These are phyloP conservation scores for Hexactinellida sp. DNA, from an alignment of 37 sponge, comb jelly and placozoan genomes.

Conservation along the genomic window DNA sequence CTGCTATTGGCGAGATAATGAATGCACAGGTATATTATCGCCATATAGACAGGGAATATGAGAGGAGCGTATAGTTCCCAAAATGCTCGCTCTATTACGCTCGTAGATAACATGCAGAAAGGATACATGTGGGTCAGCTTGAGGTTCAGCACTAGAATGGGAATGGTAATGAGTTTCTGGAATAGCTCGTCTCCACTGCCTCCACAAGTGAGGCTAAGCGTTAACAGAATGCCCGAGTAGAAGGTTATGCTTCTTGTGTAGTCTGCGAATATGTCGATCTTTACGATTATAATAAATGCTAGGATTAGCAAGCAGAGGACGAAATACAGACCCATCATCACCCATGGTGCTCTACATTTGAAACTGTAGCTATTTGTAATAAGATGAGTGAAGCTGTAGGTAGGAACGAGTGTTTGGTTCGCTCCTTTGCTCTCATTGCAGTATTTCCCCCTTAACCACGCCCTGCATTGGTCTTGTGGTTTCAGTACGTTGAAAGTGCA, in stretches of 20 bases:
- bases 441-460: background rate
- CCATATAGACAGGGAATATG: background rate
- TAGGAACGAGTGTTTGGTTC: background rate
- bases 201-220: background rate
- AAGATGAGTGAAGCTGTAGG: background rate
- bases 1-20: background rate
- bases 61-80: background rate
- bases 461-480: background rate
- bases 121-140: background rate
- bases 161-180: background rate
- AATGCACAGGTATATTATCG: background rate
- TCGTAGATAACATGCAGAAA: background rate
- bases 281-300: background rate
- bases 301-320: background rate
- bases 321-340: background rate
- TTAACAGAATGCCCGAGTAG: background rate
- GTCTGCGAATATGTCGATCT: background rate
- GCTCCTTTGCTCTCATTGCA: background rate
- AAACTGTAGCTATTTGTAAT: background rate
- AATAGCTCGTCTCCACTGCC: background rate
- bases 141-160: background rate
- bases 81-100: background rate
- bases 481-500: background rate
- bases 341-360: background rate
- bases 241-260: slow-evolving; percentile 3